A percentile compares a stretch with the other conserved stretches of the same genome.
These are phyloP conservation scores for Heliconius nattereri DNA, from an alignment of 1,140 invertebrate genomes.

Conservation along the genomic window DNA sequence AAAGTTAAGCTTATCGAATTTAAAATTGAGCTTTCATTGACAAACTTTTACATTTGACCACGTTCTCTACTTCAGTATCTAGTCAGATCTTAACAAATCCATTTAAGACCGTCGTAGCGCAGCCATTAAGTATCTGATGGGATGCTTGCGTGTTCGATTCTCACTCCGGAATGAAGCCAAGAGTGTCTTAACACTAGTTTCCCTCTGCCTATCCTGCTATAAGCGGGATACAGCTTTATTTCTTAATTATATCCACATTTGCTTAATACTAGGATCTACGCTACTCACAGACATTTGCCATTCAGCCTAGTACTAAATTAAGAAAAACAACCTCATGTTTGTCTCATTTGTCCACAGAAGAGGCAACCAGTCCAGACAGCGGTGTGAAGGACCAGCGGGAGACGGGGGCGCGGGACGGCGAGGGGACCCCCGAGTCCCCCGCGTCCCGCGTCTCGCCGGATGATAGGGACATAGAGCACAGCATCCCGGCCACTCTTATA, in stretches of 20 bases:
- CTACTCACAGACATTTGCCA: too few relatives aligned
- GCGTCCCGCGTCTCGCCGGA: slow-evolving; percentile 63
- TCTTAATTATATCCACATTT: too few relatives aligned
- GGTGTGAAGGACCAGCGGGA: slow-evolving; percentile 73
- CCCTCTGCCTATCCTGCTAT: too few relatives aligned
- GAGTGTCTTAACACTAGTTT: too few relatives aligned
- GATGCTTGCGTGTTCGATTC: too few relatives aligned
- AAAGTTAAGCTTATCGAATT: background rate
- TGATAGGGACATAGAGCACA: slow-evolving; percentile 77
- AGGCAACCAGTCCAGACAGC: slow-evolving; percentile 72
- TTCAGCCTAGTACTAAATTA: too few relatives aligned
- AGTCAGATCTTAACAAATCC: background rate
- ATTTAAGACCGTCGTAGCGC: background rate
- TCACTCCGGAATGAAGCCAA: too few relatives aligned
- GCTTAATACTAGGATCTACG: too few relatives aligned
- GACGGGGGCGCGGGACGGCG: slow-evolving; percentile 55
- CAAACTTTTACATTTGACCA: background rate
- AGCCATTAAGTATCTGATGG: too few relatives aligned
- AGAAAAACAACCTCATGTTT: background rate
- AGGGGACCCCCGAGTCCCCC: slow-evolving; percentile 55
- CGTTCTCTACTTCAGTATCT: background rate
- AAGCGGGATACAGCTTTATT: too few relatives aligned
- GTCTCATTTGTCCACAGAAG: slow-evolving; percentile 72
- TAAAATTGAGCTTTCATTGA: slow-evolving; percentile 4
- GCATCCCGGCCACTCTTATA: slow-evolving; percentile 80